Evolutionary conservation across 2,113 vertebrate genomes (phyloP), one percentile per base, ranked within the genome.

Genomic region (Drymodes brunneopygia): DNA sequence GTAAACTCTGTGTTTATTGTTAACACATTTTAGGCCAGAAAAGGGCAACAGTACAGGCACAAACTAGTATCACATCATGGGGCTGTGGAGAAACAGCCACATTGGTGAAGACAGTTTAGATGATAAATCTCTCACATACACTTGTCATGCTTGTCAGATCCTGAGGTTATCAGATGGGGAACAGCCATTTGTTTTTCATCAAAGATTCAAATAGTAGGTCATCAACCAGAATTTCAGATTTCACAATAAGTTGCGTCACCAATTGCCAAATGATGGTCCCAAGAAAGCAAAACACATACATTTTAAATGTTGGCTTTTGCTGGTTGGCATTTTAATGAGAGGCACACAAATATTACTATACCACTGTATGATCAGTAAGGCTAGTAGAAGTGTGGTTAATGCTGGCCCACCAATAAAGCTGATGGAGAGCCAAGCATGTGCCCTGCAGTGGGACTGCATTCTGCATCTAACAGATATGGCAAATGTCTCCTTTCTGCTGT

Each of bases 221-320:
- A 84, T 62, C 47, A 73, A 65, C 18, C 44, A 90, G 57, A 87
- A 91, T 80, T 94, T 93, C 33, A 54, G 57, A 86, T 91, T 96
- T 94, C 56, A 66, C 60, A 90, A 71, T 36, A 89, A 61, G 14
- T 20, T 67, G 15, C 42, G 67, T 88, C 40, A 77, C 8, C 38
- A 42, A 2, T 35, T 86, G 33, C 71, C 87, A 77, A 85, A 72
- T 51, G 12, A 82, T 73, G 35, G 29, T 27, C 28, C 15, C 36
- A 70, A 50, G 35, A 62, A 92, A 36, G 33, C 12, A 90, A 88
- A 95, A 25, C 38, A 57, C 23, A 33, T 38, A 22, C 4, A 28
- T 65, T 67, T 66, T 60, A 60, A 60, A 54, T 61, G 11, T 19
- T 77, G 15, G 11, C 2, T 45, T 90, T 82, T 58, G 4, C 4